Evolutionary conservation across 2,113 vertebrate genomes (phyloP).

Genomic region (Trichomycterus rosablanca): DNA sequence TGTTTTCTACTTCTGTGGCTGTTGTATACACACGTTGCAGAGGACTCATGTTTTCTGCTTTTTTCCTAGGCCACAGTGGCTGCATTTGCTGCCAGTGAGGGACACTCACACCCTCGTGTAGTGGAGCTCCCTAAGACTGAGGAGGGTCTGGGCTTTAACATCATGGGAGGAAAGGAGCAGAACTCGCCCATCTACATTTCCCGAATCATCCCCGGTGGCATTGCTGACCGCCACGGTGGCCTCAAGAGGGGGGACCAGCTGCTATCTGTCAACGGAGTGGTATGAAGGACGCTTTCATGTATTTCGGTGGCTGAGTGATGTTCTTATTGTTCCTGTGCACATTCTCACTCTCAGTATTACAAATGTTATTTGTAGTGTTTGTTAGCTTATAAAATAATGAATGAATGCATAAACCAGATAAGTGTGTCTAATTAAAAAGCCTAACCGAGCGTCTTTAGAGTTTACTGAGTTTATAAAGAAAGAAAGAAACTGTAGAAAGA

Average conservation of each 20-base stretch:
- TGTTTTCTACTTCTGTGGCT: too few relatives aligned
- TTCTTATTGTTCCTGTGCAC: too few relatives aligned
- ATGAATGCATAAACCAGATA: too few relatives aligned
- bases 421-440: too few relatives aligned
- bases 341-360: too few relatives aligned
- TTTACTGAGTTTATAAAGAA: too few relatives aligned
- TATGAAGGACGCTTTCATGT: slow-evolving; percentile 54
- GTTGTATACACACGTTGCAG: too few relatives aligned
- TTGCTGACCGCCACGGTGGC: slow-evolving; percentile 91
- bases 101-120: slow-evolving; percentile 94
- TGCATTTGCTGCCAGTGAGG: slow-evolving; percentile 96
- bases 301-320: neutral
- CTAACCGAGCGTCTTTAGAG: too few relatives aligned
- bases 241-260: slow-evolving; percentile 96
- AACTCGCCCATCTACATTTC: slow-evolving; percentile 98
- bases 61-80: slow-evolving; percentile 85
- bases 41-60: neutral
- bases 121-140: slow-evolving; percentile 97
- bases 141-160: slow-evolving; percentile 96
- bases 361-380: too few relatives aligned
- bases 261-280: slow-evolving; percentile 96
- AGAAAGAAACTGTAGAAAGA: too few relatives aligned
- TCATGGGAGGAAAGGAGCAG: slow-evolving; percentile 98
- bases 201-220: slow-evolving; percentile 93
- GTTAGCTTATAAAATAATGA: too few relatives aligned